Conservation (phyloP, 2,113 vertebrate species). For the Xerus inauris region DNA sequence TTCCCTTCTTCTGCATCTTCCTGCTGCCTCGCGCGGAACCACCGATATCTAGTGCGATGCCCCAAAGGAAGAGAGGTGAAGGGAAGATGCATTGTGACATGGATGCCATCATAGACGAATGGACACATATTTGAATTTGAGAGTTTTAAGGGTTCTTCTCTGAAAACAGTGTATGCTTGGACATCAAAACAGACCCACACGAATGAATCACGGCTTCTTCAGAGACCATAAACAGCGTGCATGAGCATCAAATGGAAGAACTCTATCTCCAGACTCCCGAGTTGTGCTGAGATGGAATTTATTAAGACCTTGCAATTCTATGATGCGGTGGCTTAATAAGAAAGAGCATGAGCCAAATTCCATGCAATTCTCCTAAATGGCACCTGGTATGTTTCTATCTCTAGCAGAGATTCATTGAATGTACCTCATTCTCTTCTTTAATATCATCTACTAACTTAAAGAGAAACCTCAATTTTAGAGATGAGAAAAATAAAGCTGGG, state of each 20-base stretch:
- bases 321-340: neutral
- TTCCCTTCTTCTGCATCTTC: neutral
- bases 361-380: neutral
- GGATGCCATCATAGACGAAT: neutral
- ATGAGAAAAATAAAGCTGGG: neutral
- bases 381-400: neutral
- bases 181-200: neutral
- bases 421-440: neutral
- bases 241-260: neutral
- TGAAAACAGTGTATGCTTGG: neutral
- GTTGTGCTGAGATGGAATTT: neutral
- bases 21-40: neutral
- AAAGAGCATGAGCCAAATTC: neutral
- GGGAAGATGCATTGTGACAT: neutral
- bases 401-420: neutral
- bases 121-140: neutral
- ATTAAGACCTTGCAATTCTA: neutral
- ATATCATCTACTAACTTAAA: neutral
- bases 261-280: neutral
- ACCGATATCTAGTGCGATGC: fast-evolving
- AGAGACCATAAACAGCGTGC: neutral
- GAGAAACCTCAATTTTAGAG: neutral
- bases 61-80: neutral
- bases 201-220: neutral
- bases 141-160: neutral